Evolutionary conservation across 1,140 invertebrate genomes (phyloP).

Genomic region (Oryzaephilus surinamensis): DNA sequence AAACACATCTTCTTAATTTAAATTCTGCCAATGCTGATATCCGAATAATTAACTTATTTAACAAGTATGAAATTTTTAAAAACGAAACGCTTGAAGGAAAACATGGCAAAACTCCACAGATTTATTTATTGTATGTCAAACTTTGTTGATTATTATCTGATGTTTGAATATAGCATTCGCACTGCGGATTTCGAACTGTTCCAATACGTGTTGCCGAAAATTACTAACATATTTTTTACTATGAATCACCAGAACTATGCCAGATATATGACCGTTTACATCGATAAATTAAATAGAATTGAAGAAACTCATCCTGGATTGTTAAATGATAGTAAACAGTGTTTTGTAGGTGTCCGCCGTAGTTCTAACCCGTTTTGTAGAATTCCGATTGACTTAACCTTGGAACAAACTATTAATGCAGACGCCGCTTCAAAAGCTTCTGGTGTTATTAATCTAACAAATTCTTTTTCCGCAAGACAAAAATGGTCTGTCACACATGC

Average conservation of each 20-base stretch:
- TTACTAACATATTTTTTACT: conserved; percentile 19
- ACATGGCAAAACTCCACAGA: too few species aligned
- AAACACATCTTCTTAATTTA: too few species aligned
- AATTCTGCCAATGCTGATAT: conserved; percentile 3
- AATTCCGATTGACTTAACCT: conserved; percentile 23
- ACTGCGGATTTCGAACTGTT: too few species aligned
- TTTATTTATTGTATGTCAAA: too few species aligned
- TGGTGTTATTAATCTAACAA: conserved; percentile 16
- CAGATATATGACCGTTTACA: conserved; percentile 16
- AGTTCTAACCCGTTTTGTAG: conserved; percentile 23
- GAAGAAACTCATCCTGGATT: conserved; percentile 24
- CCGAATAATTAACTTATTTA: too few species aligned
- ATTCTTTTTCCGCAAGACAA: conserved; percentile 21
- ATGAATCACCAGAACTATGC: conserved; percentile 22
- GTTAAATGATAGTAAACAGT: conserved; percentile 16
- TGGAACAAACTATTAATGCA: conserved; percentile 30
- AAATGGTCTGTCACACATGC: conserved; percentile 14
- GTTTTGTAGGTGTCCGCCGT: conserved; percentile 22
- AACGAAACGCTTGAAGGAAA: too few species aligned
- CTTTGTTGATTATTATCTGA: too few species aligned
- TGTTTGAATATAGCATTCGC: too few species aligned
- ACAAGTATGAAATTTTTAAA: too few species aligned
- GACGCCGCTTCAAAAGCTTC: conserved; percentile 31
- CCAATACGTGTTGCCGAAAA: conserved; percentile 13
- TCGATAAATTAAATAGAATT: conserved; percentile 18